These are phyloP conservation scores for Rhyacophila evoluta DNA, from an alignment of 2,888 invertebrate species.

Conservation along the genomic window DNA sequence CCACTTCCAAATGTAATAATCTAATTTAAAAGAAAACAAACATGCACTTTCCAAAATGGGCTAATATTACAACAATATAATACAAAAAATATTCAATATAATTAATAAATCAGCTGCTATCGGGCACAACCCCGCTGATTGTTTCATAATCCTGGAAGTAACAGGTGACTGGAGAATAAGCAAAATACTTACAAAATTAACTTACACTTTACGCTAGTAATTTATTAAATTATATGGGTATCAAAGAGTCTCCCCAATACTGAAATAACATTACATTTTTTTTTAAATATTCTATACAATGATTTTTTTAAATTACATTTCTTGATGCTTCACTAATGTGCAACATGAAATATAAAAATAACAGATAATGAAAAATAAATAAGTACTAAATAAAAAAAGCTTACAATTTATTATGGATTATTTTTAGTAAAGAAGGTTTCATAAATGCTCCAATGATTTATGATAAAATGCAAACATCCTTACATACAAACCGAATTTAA, in stretches of 20 bases:
- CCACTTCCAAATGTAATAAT: conserved; percentile 34
- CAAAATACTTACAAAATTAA: background rate
- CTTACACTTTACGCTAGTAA: background rate
- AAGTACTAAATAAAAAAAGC: conserved; percentile 20
- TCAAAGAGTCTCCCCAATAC: background rate
- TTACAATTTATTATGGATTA: conserved; percentile 10
- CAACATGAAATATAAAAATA: background rate
- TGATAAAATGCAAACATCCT: conserved; percentile 1
- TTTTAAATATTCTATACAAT: background rate
- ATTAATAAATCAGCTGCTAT: conserved; percentile 26
- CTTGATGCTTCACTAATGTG: background rate
- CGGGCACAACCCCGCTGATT: conserved; percentile 29
- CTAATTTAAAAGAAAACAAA: background rate
- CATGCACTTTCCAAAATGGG: background rate
- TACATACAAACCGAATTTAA: too few species aligned
- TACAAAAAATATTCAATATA: background rate
- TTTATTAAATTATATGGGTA: background rate
- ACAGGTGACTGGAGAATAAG: conserved; percentile 2
- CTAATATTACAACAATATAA: background rate
- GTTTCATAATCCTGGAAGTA: background rate
- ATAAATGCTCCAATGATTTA: background rate
- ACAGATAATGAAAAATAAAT: conserved; percentile 12
- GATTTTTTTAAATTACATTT: background rate
- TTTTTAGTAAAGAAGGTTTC: background rate
- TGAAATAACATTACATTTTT: conserved; percentile 7